A percentile compares a stretch with the other conserved stretches of the same genome.
Evolutionary conservation across 2,113 vertebrate genomes (phyloP).

Genomic region (Phainopepla nitens): DNA sequence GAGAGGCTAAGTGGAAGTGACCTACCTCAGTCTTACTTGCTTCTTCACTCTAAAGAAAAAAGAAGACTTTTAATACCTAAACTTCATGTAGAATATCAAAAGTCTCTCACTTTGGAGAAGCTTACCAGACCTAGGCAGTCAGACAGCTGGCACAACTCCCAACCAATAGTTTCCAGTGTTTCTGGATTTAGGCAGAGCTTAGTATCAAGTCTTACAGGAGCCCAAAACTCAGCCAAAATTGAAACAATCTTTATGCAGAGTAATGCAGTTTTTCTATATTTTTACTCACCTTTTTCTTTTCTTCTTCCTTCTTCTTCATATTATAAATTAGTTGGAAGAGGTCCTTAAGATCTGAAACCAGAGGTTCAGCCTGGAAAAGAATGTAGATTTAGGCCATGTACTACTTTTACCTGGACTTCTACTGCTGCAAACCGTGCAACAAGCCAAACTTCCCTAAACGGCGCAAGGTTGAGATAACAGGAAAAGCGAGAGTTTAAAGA

Average conservation of each 20-base stretch:
- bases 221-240: background rate
- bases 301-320: constrained; percentile 86
- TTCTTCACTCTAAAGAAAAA: constrained; percentile 69
- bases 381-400: background rate
- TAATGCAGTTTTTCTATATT: background rate
- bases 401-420: background rate
- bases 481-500: background rate
- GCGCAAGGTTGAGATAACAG: background rate
- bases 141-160: background rate
- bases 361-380: constrained; percentile 83
- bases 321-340: constrained; percentile 96
- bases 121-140: background rate
- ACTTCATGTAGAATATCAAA: background rate
- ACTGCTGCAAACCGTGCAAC: background rate
- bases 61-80: background rate
- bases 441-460: background rate
- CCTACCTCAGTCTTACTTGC: constrained; percentile 63
- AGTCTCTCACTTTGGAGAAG: background rate
- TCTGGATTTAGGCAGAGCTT: background rate
- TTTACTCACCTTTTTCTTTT: constrained; percentile 78
- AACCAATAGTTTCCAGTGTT: background rate
- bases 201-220: background rate
- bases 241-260: background rate
- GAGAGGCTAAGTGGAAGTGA: background rate
- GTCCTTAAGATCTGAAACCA: constrained; percentile 94